phyloP scores from a whole-genome alignment of 2,888 invertebrate genomes.

The Drosophila helvetica region DNA sequence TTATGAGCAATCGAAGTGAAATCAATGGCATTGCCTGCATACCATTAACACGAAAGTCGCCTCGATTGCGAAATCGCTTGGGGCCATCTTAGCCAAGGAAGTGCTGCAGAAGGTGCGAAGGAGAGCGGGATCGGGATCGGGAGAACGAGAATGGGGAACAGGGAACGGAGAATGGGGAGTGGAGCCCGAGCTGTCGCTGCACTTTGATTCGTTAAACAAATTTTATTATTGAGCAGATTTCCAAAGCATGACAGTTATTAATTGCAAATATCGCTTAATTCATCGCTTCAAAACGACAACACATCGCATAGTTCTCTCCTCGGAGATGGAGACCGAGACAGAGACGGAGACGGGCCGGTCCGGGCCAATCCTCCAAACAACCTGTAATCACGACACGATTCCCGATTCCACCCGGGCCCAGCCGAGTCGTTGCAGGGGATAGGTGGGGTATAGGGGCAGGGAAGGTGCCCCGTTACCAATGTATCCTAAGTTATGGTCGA shows the following conservation, averaged over 20 bases:
- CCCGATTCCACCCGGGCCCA: constrained; percentile 30
- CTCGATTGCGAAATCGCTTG: constrained; percentile 66
- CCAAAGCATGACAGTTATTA: constrained; percentile 82
- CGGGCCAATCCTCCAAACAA: constrained; percentile 64
- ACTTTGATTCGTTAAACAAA: constrained; percentile 78
- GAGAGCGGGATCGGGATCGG: not conserved
- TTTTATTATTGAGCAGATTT: constrained; percentile 79
- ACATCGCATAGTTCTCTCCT: constrained; percentile 67
- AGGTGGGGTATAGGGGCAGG: constrained; percentile 2
- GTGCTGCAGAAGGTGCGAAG: constrained; percentile 15
- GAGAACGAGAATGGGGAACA: not conserved
- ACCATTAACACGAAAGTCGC: constrained; percentile 78
- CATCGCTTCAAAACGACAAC: constrained; percentile 82
- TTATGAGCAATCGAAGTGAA: constrained; percentile 80
- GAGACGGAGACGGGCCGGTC: constrained; percentile 4
- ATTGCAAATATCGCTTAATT: constrained; percentile 83
- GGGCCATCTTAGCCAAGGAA: constrained; percentile 56
- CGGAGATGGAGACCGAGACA: not conserved
- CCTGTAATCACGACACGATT: constrained; percentile 78
- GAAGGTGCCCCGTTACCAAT: constrained; percentile 10
- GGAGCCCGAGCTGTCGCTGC: constrained; percentile 19
- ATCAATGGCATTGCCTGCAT: constrained; percentile 80
- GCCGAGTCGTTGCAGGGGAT: no score
- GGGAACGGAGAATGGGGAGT: constrained; percentile 13
- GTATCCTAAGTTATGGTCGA: constrained; percentile 45